A percentile compares a stretch with the other conserved stretches of the same genome.
phyloP scores from a whole-genome alignment of 2,888 invertebrate species.

The Orgyia antiqua region DNA sequence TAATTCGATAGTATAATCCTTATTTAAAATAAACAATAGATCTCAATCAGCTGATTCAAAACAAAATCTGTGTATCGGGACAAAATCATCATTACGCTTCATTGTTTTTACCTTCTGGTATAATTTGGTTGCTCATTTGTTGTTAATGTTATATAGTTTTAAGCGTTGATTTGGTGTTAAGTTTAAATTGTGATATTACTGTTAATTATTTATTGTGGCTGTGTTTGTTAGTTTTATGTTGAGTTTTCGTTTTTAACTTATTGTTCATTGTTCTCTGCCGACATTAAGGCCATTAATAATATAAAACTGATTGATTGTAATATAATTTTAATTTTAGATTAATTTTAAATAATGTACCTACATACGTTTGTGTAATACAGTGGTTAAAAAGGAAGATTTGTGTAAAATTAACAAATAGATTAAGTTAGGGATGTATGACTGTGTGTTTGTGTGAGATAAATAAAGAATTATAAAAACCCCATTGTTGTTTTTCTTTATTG shows the following conservation, averaged over 20 bases:
- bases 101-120: constrained; percentile 33
- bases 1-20: too few relatives aligned
- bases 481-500: constrained; percentile 23
- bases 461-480: constrained; percentile 1
- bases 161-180: constrained; percentile 72
- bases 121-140: constrained; percentile 28
- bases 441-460: constrained; percentile 65
- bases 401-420: constrained; percentile 78
- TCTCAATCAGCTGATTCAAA: constrained; percentile 10
- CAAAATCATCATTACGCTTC: constrained; percentile 55
- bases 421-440: constrained; percentile 54
- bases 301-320: constrained; percentile 21
- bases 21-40: constrained; percentile 22
- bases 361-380: constrained; percentile 34
- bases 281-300: constrained; percentile 57
- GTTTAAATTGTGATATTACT: constrained; percentile 59
- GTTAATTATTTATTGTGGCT: constrained; percentile 57
- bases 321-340: constrained; percentile 30
- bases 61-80: constrained; percentile 31
- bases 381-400: constrained; percentile 79
- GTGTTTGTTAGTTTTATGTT: constrained; percentile 78
- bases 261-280: constrained; percentile 58
- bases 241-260: constrained; percentile 72
- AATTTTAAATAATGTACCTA: constrained; percentile 17
- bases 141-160: constrained; percentile 60